A percentile compares a stretch with the other conserved stretches of the same genome.
These are phyloP conservation scores for Beaufortia kweichowensis DNA, from an alignment of 2,113 vertebrate genomes.

Conservation along the genomic window DNA sequence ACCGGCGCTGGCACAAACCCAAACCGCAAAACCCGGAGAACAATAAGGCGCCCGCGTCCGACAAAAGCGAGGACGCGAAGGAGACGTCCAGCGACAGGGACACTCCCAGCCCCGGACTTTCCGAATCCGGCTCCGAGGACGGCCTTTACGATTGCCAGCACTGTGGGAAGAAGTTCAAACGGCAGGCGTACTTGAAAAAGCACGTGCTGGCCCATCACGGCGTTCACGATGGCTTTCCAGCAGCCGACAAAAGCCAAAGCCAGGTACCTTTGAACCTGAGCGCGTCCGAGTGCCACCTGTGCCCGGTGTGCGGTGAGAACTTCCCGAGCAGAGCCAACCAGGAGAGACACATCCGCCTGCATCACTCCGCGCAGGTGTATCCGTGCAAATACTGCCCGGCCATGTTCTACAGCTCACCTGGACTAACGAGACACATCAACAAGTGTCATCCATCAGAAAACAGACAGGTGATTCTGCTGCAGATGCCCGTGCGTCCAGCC, in stretches of 20 bases:
- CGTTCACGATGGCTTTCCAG: background rate
- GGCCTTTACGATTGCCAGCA: slow-evolving; percentile 84
- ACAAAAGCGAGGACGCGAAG: slow-evolving; percentile 49
- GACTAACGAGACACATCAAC: slow-evolving; percentile 93
- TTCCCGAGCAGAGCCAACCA: slow-evolving; percentile 81
- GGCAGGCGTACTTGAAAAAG: slow-evolving; percentile 85
- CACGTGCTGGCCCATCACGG: slow-evolving; percentile 80
- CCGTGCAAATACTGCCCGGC: slow-evolving; percentile 93
- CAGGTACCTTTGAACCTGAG: slow-evolving; percentile 69
- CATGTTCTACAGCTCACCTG: slow-evolving; percentile 91
- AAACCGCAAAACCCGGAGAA: slow-evolving; percentile 64
- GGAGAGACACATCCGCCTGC: slow-evolving; percentile 88
- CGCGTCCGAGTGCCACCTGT: slow-evolving; percentile 75
- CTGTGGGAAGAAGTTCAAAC: slow-evolving; percentile 86
- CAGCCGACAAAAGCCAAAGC: slow-evolving; percentile 60
- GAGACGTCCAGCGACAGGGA: slow-evolving; percentile 78
- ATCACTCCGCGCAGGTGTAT: slow-evolving; percentile 86
- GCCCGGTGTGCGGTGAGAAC: slow-evolving; percentile 87
- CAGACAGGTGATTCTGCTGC: slow-evolving; percentile 90
- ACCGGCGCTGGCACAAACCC: slow-evolving; percentile 94
- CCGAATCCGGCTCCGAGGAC: slow-evolving; percentile 84
- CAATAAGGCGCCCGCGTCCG: slow-evolving; percentile 52
- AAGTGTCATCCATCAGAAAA: slow-evolving; percentile 94
- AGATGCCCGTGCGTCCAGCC: slow-evolving; percentile 88
- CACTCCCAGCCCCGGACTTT: slow-evolving; percentile 80